A percentile compares a stretch with the other conserved stretches of the same genome.
Evolutionary conservation across 30 jellyfish, hydroid and myxozoan genomes (phyloP).

Genomic region (Pelagia noctiluca): DNA sequence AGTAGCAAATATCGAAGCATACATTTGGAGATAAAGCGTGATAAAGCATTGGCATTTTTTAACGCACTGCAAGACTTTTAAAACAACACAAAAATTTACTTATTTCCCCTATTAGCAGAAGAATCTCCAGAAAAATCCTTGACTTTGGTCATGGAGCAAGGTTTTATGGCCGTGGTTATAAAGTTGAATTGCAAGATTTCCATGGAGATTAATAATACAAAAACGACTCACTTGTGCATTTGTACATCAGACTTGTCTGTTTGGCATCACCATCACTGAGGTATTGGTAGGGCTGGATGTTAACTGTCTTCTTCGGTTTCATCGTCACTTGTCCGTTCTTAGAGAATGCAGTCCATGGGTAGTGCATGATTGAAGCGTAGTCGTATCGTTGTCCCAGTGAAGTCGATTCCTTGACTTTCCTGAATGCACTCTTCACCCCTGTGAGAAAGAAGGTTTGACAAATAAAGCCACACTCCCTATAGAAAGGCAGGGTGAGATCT

Average conservation of each 20-base stretch:
- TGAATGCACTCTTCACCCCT: constrained; percentile 93
- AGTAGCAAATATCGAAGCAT: too few relatives aligned
- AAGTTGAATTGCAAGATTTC: too few relatives aligned
- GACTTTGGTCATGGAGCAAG: too few relatives aligned
- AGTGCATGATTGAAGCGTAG: constrained; percentile 94
- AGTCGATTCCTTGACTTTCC: constrained; percentile 76
- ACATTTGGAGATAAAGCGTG: too few relatives aligned
- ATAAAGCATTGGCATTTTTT: too few relatives aligned
- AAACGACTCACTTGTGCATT: constrained; percentile 78
- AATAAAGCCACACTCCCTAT: not conserved
- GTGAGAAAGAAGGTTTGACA: not conserved
- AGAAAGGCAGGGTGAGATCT: not conserved
- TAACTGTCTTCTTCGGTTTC: constrained; percentile 64
- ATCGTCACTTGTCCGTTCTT: constrained; percentile 86
- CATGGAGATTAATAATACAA: too few relatives aligned
- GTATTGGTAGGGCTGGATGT: constrained; percentile 76
- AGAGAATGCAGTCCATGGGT: constrained; percentile 97
- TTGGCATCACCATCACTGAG: constrained; percentile 87
- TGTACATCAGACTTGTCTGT: constrained; percentile 86
- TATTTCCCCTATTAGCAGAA: too few relatives aligned
- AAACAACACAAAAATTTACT: too few relatives aligned
- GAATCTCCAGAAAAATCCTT: too few relatives aligned
- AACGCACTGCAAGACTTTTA: too few relatives aligned
- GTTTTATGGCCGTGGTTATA: too few relatives aligned
- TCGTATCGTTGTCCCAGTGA: constrained; percentile 90